Base-by-base conservation (phyloP, 2,113 vertebrate species). In the Oryzias javanicus region DNA sequence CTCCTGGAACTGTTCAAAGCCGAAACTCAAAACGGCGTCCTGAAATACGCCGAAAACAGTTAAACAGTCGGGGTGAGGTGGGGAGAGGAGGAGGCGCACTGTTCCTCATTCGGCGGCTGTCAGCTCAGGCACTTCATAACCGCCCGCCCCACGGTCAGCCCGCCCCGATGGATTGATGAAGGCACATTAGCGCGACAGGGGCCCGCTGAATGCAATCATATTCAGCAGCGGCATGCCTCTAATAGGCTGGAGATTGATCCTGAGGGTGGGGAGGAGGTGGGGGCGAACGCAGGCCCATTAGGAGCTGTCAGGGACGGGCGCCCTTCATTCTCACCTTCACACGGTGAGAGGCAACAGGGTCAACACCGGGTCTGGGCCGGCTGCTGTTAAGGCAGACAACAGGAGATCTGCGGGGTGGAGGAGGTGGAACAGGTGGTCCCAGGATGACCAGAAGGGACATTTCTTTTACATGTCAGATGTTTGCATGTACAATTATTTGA, bases 201-300 rank as follows among this genome's bases (percentile, higher is more conserved):
- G 82, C 82, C 67, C 85, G 61, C 74, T 88, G 87, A 86, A 89
- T 83, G 90, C 89, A 92, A 93, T 93, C 92, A 93, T 87, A 90
- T 90, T 90, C 89, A 90, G 88, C 79, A 65, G 72, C 67, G 64
- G 75, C 67, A 70, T 58, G 67, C 71, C 70, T 80, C 86, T 92
- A 91, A 91, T 91, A 90, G 87, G 89, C 83, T 57, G 17, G 83
- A 91, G 89, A 92, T 92, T 92, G 92, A 92, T 92, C 90, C 84
- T 72, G 66, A 70, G 83, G 82, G 65, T 82, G 83, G 74, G 79
- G 80, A 64, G 78, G 78, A 55, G 78, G 80, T 15, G 74, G 72
- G 16, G 70, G 76, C 61, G 79, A 79, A 83, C 45, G 61, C 44
- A 50, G 74, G 65, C 66, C 81, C 82, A 90, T 90, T 90, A 89